Evolutionary conservation across 2,113 vertebrate species (phyloP), one percentile per base, ranked within the genome.

Genomic region (Myotis yumanensis): DNA sequence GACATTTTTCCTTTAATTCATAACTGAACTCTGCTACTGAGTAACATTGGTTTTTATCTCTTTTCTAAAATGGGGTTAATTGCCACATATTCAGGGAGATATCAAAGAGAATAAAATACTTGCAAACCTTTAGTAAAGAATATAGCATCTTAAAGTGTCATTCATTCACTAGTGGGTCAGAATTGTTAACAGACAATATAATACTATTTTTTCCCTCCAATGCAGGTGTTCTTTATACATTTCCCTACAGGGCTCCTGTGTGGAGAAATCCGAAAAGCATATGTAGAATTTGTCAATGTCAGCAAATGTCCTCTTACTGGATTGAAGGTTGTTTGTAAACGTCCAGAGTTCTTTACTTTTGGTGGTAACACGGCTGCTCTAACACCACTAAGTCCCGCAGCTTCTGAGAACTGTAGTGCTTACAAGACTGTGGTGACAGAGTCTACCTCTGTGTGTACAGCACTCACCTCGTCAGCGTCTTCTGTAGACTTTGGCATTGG

Each of bases 171-270:
- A 89, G 40, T 81, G 37, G 30, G 87, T 83, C 51, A 68, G 83
- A 93, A 93, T 93, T 95, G 92, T 96, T 96, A 73, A 96, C 93
- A 96, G 91, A 94, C 82, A 95, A 91, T 97, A 86, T 96, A 96
- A 97, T 96, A 83, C 94, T 97, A 86, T 79, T 97, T 97, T 98
- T 96, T 89, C 95, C 95, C 97, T 96, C 86, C 97, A 91, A 96
- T 98, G 71, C 97, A 99, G 99, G 99, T 99, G 23, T 99, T 99
- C 98, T 99, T 99, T 94, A 99, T 99, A 98, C 99, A 99, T 98
- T 99, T 99, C 95, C 99, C 99, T 91, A 99, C 99, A 14, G 99
- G 99, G 40, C 98, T 99, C 93, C 99, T 99, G 30, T 99, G 99
- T 93, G 99, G 99, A 64, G 99, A 99, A 98, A 99, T 99, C 96